Percentiles rank a stretch among this genome's conserved stretches.
Evolutionary conservation across 2,888 invertebrate genomes (phyloP).

Genomic region (Tromatobia lineatoria): DNA sequence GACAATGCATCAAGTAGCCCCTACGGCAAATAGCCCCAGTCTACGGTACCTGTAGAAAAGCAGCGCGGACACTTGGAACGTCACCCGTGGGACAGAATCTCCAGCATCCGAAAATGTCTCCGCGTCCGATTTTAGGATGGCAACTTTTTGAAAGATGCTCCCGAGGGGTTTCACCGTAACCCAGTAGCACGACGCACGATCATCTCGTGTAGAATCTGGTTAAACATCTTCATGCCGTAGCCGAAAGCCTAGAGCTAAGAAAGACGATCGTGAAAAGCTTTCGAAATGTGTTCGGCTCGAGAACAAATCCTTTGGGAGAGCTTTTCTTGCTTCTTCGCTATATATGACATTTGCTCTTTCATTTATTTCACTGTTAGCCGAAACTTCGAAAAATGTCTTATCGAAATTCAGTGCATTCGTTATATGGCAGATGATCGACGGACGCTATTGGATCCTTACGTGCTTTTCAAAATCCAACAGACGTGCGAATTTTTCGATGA

Average conservation of each 20-base stretch:
- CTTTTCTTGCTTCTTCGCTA: background rate
- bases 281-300: constrained; percentile 5
- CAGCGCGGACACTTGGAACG: constrained; percentile 40
- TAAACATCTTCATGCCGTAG: background rate
- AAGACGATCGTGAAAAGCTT: constrained; percentile 2
- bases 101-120: constrained; percentile 39
- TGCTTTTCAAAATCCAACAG: too few relatives aligned
- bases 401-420: too few relatives aligned
- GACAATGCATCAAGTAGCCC: too few relatives aligned
- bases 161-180: constrained; percentile 2
- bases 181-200: background rate
- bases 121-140: constrained; percentile 51
- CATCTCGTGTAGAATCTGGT: background rate
- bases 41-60: constrained; percentile 33
- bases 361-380: constrained; percentile 3
- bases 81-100: constrained; percentile 48
- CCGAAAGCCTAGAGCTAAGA: background rate
- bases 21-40: too few relatives aligned
- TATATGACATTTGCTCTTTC: background rate
- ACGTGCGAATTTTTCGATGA: too few relatives aligned
- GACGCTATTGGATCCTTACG: too few relatives aligned
- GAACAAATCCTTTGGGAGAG: background rate
- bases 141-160: constrained; percentile 59
- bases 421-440: too few relatives aligned
- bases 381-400: too few relatives aligned